A percentile compares a stretch with the other conserved stretches of the same genome.
Evolutionary conservation across 2,888 invertebrate genomes (phyloP).

Genomic region (Orthosia cruda): DNA sequence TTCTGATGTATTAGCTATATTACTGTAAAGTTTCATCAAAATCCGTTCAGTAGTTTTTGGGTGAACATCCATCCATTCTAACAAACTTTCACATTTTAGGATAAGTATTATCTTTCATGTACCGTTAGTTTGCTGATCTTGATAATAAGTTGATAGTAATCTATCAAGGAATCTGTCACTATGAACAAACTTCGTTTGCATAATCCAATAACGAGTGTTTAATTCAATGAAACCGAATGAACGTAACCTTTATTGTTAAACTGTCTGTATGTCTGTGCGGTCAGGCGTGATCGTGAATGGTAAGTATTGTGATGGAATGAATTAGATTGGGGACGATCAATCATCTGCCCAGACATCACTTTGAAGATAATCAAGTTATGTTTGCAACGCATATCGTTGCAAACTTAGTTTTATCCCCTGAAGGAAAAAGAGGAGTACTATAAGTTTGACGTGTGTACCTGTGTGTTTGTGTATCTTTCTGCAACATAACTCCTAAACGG

Average conservation of each 20-base stretch:
- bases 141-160: background rate
- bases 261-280: slow-evolving; percentile 24
- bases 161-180: background rate
- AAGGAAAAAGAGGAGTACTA: no score
- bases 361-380: background rate
- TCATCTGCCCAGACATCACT: background rate
- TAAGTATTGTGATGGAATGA: slow-evolving; percentile 12
- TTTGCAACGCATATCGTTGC: background rate
- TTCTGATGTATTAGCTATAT: no score
- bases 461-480: no score
- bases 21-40: no score
- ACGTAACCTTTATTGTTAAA: slow-evolving; percentile 24
- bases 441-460: no score
- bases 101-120: no score
- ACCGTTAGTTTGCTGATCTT: background rate
- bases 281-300: slow-evolving; percentile 27
- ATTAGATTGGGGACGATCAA: slow-evolving; percentile 8
- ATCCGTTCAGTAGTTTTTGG: no score
- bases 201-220: background rate
- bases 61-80: no score
- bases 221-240: slow-evolving; percentile 4
- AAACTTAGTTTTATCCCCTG: no score
- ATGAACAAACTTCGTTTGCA: background rate
- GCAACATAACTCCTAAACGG: no score
- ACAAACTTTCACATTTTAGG: no score